Base-by-base conservation (phyloP, 2,888 invertebrate species). In the Aplocera efformata region DNA sequence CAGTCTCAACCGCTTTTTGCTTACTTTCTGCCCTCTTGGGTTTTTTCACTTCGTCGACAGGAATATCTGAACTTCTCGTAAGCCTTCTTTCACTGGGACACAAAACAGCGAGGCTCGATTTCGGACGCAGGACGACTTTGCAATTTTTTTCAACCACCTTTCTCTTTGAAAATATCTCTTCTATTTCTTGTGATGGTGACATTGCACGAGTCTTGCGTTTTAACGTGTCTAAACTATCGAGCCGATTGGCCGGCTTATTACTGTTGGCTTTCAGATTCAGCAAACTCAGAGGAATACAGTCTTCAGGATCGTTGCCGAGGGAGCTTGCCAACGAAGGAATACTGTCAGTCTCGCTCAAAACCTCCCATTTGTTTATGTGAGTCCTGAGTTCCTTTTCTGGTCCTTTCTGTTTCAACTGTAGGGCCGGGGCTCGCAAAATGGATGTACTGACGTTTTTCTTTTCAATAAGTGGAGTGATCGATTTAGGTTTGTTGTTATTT, bases 151-250 rank as follows among this genome's bases (percentile, higher is more conserved):
- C 85, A 1, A 79, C 66, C 1, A 72, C 57, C 56, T 84, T 84
- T 31, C 84, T 70, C 48, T 88, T 89, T 1, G 85, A 81, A 57
- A 83, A 81, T 67, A 85, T 82, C 63, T 85, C 85, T 64, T 91
- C 91, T 22, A 90, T 85, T 72, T 91, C 91, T 54, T 90, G 89
- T 7, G 90, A 89, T 1, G 91, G 91, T 20, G 91, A 91, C 51
- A 89, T 69, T 10, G 91, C 91, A 46, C 91, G 74, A 7, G 90
- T 79, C 56, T 90, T 89, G 31, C 90, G 80, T 67, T 90, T 91
- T n/a, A 84, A 61, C 53, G 80, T 75, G 57, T 88, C 88, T 21
- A 78, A 63, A 44, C 70, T 79, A 35, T 85, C 81, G 10, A 82
- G 57, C 32, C 73, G 74, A 55, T 64, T 76, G 3, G 56, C 51